A percentile compares a stretch with the other conserved stretches of the same genome.
Conservation (phyloP, 1,140 invertebrate species). For the Vollenhovia emeryi region DNA sequence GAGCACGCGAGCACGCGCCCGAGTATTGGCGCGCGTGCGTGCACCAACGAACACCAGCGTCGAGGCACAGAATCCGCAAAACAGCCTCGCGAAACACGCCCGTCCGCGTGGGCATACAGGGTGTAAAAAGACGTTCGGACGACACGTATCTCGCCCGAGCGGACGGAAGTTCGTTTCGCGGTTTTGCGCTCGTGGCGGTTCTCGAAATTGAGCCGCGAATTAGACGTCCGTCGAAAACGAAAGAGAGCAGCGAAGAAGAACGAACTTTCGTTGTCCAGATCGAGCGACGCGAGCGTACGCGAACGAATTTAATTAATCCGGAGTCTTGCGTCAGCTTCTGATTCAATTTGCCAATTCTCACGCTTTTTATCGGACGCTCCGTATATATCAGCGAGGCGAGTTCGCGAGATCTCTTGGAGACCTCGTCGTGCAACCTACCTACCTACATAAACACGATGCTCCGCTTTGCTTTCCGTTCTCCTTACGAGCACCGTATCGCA, state of each 20-base stretch:
- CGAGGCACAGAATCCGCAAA: neutral
- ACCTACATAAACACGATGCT: constrained; percentile 77
- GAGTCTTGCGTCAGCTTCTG: neutral
- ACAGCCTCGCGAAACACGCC: neutral
- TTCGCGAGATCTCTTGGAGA: constrained; percentile 65
- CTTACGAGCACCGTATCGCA: constrained; percentile 72
- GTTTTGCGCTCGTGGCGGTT: neutral
- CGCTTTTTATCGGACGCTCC: constrained; percentile 13
- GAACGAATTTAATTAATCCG: neutral
- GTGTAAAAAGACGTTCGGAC: neutral
- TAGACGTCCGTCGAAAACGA: neutral
- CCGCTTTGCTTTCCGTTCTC: constrained; percentile 77
- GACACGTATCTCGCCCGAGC: neutral
- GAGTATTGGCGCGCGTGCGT: constrained; percentile 44
- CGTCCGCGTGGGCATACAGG: neutral
- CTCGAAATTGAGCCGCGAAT: neutral
- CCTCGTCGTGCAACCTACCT: constrained; percentile 74
- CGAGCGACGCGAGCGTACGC: neutral
- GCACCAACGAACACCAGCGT: constrained; percentile 8
- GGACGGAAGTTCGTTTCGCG: neutral
- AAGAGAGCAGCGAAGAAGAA: neutral
- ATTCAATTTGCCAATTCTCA: constrained; percentile 18
- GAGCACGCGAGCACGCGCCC: neutral
- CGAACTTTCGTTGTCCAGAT: neutral
- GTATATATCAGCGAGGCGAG: constrained; percentile 22